Evolutionary conservation across 92 coral and sea anemone species (phyloP), one percentile per base, ranked within the genome.

Genomic region (Palythoa caribaeorum): DNA sequence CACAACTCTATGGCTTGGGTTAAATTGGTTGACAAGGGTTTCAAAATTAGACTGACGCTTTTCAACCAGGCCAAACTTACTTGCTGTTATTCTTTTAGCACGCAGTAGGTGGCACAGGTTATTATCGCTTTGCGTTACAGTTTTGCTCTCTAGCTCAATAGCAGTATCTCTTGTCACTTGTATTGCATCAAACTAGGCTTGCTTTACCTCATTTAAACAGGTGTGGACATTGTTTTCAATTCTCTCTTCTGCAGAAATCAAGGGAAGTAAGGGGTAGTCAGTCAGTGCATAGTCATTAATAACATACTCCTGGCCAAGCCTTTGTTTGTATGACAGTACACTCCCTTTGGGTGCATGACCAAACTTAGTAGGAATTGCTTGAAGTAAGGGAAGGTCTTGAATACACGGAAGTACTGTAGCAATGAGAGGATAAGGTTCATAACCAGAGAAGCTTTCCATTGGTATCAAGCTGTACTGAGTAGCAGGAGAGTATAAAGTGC

Each of bases 281-380:
- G 73, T 69, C 57, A 38, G 53, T 72, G 78, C 66, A 57, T 83
- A 83, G 88, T 91, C 92, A 93, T 93, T 93, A 2, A 91, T 90
- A 21, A 93, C 79, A 75, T 93, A 90, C 44, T 93, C 90, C 38
- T 88, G 63, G 14, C 90, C 77, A 2, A 93, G 88, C 59, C 83
- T 87, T 80, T 91, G 95, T 68, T 93, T 92, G 81, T 93, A 93
- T 3, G 94, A 84, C 5, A 93, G 87, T 9, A 80, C 80, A 53
- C 86, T n/a, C 1, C 93, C 93, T 69, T 55, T 87, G 3, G 81
- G 81, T 55, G 55, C 91, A 84, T 89, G 81, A 20, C 96, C 94
- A 91, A 73, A 93, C 63, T 68, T 80, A 5, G 87, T 72, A 2
- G 83, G 85, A 40, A 78, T 73, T 47, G 71, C 63, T 14, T 5